These are phyloP conservation scores for Matsumyia berberina DNA, from an alignment of 2,888 invertebrate species.

Conservation along the genomic window DNA sequence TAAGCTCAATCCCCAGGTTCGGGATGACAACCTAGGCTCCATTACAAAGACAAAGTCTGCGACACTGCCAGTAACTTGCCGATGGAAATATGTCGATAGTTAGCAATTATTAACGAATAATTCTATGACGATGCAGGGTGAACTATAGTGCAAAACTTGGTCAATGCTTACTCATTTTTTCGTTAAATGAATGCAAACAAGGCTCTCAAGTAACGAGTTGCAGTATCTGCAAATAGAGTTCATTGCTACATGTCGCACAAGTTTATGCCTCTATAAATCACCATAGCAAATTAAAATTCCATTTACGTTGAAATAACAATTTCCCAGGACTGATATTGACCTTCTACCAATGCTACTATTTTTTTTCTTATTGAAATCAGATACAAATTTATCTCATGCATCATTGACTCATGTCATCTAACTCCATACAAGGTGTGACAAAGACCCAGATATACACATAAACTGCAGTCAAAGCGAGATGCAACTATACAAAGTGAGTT, in stretches of 20 bases:
- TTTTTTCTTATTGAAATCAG: slow-evolving; percentile 11
- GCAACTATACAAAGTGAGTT: slow-evolving; percentile 26
- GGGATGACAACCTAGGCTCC: too few species aligned
- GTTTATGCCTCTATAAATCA: not conserved
- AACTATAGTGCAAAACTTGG: too few species aligned
- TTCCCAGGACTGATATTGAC: slow-evolving; percentile 11
- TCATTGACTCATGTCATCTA: slow-evolving; percentile 31
- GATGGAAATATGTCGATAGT: too few species aligned
- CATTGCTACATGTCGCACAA: not conserved
- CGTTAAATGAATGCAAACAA: too few species aligned
- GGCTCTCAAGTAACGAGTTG: too few species aligned
- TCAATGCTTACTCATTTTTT: too few species aligned
- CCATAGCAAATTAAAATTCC: slow-evolving; percentile 5
- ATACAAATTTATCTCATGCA: slow-evolving; percentile 32
- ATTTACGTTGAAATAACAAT: slow-evolving; percentile 11
- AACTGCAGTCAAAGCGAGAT: slow-evolving; percentile 42
- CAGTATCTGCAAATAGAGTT: too few species aligned
- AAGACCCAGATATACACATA: not conserved
- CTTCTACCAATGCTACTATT: slow-evolving; percentile 13
- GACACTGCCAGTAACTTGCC: too few species aligned
- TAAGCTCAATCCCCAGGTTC: too few species aligned
- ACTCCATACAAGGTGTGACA: slow-evolving; percentile 18
- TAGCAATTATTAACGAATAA: too few species aligned
- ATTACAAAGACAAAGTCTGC: too few species aligned
- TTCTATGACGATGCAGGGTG: too few species aligned